A percentile compares a stretch with the other conserved stretches of the same genome.
phyloP scores from a whole-genome alignment of 2,888 invertebrate species.

The Candidula unifasciata region DNA sequence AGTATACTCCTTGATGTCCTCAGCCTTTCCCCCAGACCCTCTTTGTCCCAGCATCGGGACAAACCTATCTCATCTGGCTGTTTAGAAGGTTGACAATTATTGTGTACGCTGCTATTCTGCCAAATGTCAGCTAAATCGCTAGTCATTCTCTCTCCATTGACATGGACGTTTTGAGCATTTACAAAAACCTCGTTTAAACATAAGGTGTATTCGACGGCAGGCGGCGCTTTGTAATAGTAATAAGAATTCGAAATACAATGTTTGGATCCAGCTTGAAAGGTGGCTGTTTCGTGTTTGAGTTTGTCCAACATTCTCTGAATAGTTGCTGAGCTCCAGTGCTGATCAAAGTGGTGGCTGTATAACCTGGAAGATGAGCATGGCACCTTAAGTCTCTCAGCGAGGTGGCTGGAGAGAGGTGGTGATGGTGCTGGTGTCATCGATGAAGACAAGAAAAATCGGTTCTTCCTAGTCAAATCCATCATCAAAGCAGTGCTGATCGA shows the following conservation, averaged over 20 bases:
- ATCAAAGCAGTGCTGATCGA: not conserved
- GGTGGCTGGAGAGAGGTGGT: not conserved
- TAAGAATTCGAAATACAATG: not conserved
- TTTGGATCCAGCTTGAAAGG: not conserved
- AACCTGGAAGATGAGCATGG: not conserved
- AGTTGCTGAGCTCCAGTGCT: not conserved
- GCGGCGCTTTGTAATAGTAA: not conserved
- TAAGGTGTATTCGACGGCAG: not conserved
- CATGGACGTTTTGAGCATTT: not conserved
- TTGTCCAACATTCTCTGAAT: conserved; percentile 18
- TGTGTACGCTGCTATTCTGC: not conserved
- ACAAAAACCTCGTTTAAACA: not conserved
- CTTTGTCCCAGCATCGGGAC: conserved; percentile 10
- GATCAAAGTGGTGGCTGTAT: not conserved
- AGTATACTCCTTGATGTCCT: conserved; percentile 7
- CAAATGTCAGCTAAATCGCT: not conserved
- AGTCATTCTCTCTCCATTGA: not conserved
- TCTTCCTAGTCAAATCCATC: not conserved
- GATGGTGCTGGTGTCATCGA: not conserved
- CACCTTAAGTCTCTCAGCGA: conserved; percentile 12
- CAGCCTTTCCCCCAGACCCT: not conserved
- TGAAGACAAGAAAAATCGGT: not conserved
- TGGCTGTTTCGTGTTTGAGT: not conserved
- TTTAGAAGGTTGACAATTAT: not conserved
- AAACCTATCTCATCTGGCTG: not conserved